Evolutionary conservation across 2,888 invertebrate genomes (phyloP).

Genomic region (Eueremaeus valkanovi): DNA sequence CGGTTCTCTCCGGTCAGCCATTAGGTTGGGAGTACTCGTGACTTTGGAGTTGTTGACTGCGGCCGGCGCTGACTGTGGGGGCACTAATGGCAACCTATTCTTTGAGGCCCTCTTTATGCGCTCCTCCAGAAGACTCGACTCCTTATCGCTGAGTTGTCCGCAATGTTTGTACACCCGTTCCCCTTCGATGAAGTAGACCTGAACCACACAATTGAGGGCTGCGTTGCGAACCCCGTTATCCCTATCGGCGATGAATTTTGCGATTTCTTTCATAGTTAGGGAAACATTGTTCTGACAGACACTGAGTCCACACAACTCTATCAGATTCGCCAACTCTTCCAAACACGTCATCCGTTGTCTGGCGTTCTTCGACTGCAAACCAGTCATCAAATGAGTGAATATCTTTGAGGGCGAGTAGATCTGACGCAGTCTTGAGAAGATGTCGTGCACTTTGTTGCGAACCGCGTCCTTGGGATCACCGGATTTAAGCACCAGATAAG

Average conservation of each 20-base stretch:
- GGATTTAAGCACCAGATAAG: conserved; percentile 75
- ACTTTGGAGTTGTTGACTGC: conserved; percentile 51
- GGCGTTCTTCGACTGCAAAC: conserved; percentile 92
- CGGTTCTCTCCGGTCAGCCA: background rate
- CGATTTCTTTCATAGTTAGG: conserved; percentile 79
- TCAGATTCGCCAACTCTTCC: conserved; percentile 79
- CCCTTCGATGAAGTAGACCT: conserved; percentile 82
- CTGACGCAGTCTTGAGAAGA: conserved; percentile 76
- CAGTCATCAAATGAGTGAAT: conserved; percentile 87
- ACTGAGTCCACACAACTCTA: conserved; percentile 80
- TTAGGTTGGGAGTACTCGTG: background rate
- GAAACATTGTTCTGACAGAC: conserved; percentile 77
- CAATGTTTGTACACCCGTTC: conserved; percentile 87
- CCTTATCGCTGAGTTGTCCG: conserved; percentile 91
- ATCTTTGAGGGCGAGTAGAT: conserved; percentile 85
- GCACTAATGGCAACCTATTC: background rate
- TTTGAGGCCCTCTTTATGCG: conserved; percentile 71
- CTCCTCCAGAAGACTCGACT: conserved; percentile 87
- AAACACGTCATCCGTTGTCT: conserved; percentile 85
- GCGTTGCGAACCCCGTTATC: conserved; percentile 94
- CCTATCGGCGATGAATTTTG: conserved; percentile 89
- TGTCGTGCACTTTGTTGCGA: conserved; percentile 76
- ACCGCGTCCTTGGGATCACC: conserved; percentile 96
- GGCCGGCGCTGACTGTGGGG: conserved; percentile 59
- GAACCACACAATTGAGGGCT: conserved; percentile 87